These are phyloP conservation scores for Pararge aegeria DNA, from an alignment of 1,140 invertebrate species.

Conservation along the genomic window DNA sequence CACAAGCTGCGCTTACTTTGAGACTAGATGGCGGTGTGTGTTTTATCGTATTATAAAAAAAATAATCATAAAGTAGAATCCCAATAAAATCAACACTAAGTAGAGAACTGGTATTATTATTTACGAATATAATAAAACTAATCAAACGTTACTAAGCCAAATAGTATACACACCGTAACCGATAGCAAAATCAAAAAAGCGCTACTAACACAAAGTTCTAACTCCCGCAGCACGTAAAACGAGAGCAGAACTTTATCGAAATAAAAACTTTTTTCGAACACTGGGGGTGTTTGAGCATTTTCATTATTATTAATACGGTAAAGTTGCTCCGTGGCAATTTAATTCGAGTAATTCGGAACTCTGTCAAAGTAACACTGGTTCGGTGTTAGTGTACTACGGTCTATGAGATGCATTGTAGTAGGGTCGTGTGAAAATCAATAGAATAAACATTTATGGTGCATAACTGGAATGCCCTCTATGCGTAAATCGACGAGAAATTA, in stretches of 20 bases:
- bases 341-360: slow-evolving; percentile 53
- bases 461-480: slow-evolving; percentile 34
- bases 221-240: slow-evolving; percentile 40
- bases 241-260: slow-evolving; percentile 58
- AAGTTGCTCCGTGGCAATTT: slow-evolving; percentile 60
- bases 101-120: slow-evolving; percentile 36
- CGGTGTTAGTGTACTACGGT: slow-evolving; percentile 35
- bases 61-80: too few species aligned
- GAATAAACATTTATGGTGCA: slow-evolving; percentile 72
- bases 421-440: slow-evolving; percentile 76
- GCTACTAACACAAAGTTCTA: slow-evolving; percentile 54
- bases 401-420: slow-evolving; percentile 54
- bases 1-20: too few species aligned
- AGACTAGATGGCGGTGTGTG: too few species aligned
- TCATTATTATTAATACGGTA: slow-evolving; percentile 68
- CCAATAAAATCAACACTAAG: not conserved
- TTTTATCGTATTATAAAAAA: too few species aligned
- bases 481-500: slow-evolving; percentile 35
- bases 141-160: slow-evolving; percentile 53
- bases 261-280: slow-evolving; percentile 59
- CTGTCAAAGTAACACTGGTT: slow-evolving; percentile 44
- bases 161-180: slow-evolving; percentile 42
- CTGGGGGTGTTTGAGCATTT: slow-evolving; percentile 52
- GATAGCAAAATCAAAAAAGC: slow-evolving; percentile 42
- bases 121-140: slow-evolving; percentile 66